A percentile compares a stretch with the other conserved stretches of the same genome.
phyloP scores from a whole-genome alignment of 2,888 invertebrate species.

The Sinohyriopsis cumingii region DNA sequence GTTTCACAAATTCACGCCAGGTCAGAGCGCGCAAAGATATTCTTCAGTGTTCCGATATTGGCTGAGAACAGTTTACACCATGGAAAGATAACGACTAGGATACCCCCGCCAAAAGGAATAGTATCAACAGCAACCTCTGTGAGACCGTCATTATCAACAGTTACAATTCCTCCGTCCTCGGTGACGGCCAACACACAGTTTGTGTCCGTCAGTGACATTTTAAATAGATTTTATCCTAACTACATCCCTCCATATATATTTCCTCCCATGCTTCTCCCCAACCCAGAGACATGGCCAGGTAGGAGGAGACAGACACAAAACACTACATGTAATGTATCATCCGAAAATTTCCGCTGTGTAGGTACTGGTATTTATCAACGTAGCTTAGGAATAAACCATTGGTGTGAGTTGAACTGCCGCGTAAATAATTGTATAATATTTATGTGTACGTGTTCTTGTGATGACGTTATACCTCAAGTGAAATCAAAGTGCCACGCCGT shows the following conservation, averaged over 20 bases:
- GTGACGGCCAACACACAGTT: slow-evolving; percentile 30
- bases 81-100: neutral
- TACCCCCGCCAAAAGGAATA: slow-evolving; percentile 2
- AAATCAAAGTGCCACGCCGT: slow-evolving; percentile 48
- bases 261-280: slow-evolving; percentile 1
- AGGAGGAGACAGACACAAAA: too few relatives aligned
- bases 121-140: slow-evolving; percentile 7
- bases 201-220: slow-evolving; percentile 34
- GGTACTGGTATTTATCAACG: slow-evolving; percentile 42
- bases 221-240: slow-evolving; percentile 27
- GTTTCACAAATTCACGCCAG: too few relatives aligned
- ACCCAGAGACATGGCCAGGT: too few relatives aligned
- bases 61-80: neutral
- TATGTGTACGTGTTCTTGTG: slow-evolving; percentile 48
- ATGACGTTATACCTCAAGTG: slow-evolving; percentile 13
- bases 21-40: too few relatives aligned
- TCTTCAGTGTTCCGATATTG: too few relatives aligned
- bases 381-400: slow-evolving; percentile 41
- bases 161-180: too few relatives aligned
- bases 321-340: slow-evolving; percentile 34
- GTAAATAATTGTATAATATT: slow-evolving; percentile 38
- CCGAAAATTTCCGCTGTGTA: slow-evolving; percentile 40
- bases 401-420: slow-evolving; percentile 46
- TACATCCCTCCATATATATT: slow-evolving; percentile 31
- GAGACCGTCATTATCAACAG: neutral